These are phyloP conservation scores for Habroteleia sp. DNA, from an alignment of 2,888 invertebrate species.

Conservation along the genomic window DNA sequence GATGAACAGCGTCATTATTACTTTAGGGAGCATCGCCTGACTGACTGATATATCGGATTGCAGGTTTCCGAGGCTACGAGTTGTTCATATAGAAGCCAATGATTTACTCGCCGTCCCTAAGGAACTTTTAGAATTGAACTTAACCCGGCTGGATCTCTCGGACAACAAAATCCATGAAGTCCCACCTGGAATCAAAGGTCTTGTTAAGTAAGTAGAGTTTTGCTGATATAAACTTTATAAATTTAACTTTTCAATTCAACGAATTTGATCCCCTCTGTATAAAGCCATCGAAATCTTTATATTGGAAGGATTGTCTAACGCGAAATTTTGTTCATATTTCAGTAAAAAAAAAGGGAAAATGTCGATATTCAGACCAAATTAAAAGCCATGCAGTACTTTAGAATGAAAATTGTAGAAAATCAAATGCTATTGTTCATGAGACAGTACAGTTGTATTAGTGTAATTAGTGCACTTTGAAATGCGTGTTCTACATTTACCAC, in stretches of 20 bases:
- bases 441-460: no score
- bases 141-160: conserved; percentile 86
- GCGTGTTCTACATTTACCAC: no score
- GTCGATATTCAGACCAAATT: no score
- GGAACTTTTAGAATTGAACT: conserved; percentile 84
- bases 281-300: no score
- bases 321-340: no score
- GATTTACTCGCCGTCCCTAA: conserved; percentile 84
- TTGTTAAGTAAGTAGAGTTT: conserved; percentile 82
- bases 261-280: conserved; percentile 7
- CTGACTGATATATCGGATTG: conserved; percentile 41
- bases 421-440: no score
- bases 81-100: conserved; percentile 82
- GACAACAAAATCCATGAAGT: conserved; percentile 86
- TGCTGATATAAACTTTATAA: conserved; percentile 31
- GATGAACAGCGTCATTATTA: conserved; percentile 13
- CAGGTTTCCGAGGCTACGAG: conserved; percentile 74
- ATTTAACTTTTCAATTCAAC: conserved; percentile 29
- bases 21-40: conserved; percentile 6
- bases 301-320: no score
- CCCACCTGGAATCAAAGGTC: conserved; percentile 84
- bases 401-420: no score
- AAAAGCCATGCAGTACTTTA: no score
- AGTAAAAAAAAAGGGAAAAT: no score
- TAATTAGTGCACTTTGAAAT: no score